Evolutionary conservation across 2,113 vertebrate genomes (phyloP).

Genomic region (Willisornis vidua): DNA sequence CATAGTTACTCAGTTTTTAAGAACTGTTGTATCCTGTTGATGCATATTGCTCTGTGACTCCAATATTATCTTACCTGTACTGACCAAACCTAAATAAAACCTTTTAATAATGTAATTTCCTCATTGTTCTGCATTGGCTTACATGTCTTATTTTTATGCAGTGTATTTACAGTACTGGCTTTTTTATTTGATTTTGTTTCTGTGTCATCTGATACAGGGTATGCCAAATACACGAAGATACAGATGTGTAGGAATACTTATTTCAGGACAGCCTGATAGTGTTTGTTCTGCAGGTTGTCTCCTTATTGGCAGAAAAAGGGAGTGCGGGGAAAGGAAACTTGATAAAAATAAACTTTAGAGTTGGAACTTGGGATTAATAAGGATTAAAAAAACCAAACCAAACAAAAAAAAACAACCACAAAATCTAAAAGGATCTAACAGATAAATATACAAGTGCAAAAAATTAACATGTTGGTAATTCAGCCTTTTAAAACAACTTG

Average conservation of each 20-base stretch:
- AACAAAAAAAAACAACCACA: background rate
- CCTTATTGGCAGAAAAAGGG: background rate
- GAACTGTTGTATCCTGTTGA: slow-evolving; percentile 89
- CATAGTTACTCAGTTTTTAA: slow-evolving; percentile 92
- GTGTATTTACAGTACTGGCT: background rate
- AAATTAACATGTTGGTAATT: background rate
- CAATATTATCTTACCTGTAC: slow-evolving; percentile 98
- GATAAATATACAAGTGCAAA: background rate
- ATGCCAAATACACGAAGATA: background rate
- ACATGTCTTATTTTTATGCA: background rate
- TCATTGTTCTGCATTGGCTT: slow-evolving; percentile 41
- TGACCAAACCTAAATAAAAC: slow-evolving; percentile 99
- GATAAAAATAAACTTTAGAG: background rate
- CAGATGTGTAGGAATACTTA: background rate
- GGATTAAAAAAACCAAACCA: accelerated
- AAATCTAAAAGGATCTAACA: background rate
- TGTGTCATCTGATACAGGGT: background rate
- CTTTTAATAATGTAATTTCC: slow-evolving; percentile 90
- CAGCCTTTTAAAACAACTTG: background rate
- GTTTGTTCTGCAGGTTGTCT: background rate
- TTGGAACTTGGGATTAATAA: background rate
- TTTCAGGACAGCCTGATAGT: background rate
- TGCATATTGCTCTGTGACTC: slow-evolving; percentile 97
- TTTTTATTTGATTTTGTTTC: background rate
- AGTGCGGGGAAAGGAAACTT: background rate